A percentile compares a stretch with the other conserved stretches of the same genome.
These are phyloP conservation scores for Myiothlypis chrysogaster DNA, from an alignment of 2,797 vertebrate genomes.

Conservation along the genomic window DNA sequence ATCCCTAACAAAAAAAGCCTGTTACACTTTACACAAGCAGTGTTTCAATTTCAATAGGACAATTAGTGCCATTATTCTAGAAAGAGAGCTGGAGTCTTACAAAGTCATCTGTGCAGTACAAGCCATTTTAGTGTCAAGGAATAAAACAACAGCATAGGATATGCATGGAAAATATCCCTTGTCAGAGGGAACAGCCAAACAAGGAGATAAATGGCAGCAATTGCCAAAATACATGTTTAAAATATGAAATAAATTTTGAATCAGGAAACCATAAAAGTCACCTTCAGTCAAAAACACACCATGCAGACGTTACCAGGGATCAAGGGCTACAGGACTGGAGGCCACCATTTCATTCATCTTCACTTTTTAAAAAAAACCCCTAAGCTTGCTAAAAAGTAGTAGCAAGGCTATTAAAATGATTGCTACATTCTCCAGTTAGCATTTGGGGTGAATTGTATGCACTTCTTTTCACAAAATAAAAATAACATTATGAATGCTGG, in stretches of 20 bases:
- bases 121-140: slow-evolving; percentile 34
- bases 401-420: not conserved
- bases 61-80: slow-evolving; percentile 53
- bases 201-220: slow-evolving; percentile 15
- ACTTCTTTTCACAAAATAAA: not conserved
- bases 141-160: slow-evolving; percentile 20
- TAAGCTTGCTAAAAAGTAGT: not conserved
- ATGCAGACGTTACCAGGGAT: not conserved
- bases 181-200: not conserved
- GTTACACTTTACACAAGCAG: slow-evolving; percentile 64
- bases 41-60: slow-evolving; percentile 51
- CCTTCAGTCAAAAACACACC: not conserved
- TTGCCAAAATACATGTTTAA: not conserved
- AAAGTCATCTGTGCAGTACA: slow-evolving; percentile 23
- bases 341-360: not conserved
- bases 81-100: slow-evolving; percentile 11
- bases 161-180: slow-evolving; percentile 28
- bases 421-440: not conserved
- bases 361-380: not conserved
- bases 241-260: slow-evolving; percentile 21
- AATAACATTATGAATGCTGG: not conserved
- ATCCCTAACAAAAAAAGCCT: slow-evolving; percentile 71
- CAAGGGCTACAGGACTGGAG: not conserved
- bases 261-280: slow-evolving; percentile 28
- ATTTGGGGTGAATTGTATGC: not conserved